phyloP scores from a whole-genome alignment of 2,888 invertebrate species.

The Syrista parreyssii region DNA sequence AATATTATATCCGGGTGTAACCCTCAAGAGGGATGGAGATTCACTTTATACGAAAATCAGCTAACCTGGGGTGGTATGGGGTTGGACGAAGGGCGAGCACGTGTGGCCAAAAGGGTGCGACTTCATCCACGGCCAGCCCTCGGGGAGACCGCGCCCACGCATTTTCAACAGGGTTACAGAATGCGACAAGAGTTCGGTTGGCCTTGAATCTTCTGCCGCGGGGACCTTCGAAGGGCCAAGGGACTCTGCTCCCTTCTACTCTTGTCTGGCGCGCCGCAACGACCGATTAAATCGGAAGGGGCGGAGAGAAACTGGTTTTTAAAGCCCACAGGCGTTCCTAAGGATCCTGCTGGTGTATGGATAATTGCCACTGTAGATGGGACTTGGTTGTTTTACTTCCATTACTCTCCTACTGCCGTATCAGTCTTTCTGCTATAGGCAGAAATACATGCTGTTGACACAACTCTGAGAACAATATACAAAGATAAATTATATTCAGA shows the following conservation, averaged over 20 bases:
- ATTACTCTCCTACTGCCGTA: slow-evolving; percentile 15
- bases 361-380: slow-evolving; percentile 16
- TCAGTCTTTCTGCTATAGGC: neutral
- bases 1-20: slow-evolving; percentile 9
- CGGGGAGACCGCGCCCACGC: slow-evolving; percentile 67
- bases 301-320: slow-evolving; percentile 36
- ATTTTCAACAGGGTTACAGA: slow-evolving; percentile 64
- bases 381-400: neutral
- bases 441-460: neutral
- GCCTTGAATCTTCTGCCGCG: slow-evolving; percentile 44
- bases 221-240: slow-evolving; percentile 24
- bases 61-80: slow-evolving; percentile 18
- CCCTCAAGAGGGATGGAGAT: neutral
- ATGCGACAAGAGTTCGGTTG: slow-evolving; percentile 54
- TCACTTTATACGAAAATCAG: neutral
- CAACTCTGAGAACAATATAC: neutral
- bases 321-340: slow-evolving; percentile 25
- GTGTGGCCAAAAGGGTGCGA: slow-evolving; percentile 63
- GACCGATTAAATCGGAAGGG: slow-evolving; percentile 17
- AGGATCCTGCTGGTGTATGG: neutral
- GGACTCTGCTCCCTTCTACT: slow-evolving; percentile 9
- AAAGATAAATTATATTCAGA: neutral
- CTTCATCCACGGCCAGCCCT: slow-evolving; percentile 63
- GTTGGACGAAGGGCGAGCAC: slow-evolving; percentile 55
- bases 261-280: slow-evolving; percentile 8